Conservation (phyloP, 2,113 vertebrate species). For the Oreocharis arfaki region DNA sequence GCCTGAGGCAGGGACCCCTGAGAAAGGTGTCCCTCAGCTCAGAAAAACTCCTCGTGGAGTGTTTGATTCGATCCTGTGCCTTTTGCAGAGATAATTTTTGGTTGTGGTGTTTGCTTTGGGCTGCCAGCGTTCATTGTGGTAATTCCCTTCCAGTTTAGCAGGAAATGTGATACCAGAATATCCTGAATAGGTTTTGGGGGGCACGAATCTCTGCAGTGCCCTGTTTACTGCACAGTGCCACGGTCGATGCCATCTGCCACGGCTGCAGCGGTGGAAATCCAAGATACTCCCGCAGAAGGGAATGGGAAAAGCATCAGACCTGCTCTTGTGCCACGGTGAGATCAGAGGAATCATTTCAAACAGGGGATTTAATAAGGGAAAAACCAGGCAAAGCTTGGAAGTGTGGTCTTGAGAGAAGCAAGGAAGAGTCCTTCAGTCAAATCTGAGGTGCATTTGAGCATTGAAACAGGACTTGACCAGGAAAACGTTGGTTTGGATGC, state of each 20-base stretch:
- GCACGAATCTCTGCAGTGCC: neutral
- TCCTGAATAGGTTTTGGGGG: neutral
- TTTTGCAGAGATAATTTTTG: neutral
- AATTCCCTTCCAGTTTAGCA: neutral
- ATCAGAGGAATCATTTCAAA: neutral
- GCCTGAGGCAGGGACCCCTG: neutral
- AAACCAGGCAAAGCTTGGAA: neutral
- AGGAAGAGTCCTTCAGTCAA: neutral
- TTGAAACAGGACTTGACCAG: neutral
- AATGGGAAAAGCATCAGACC: neutral
- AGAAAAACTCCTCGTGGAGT: neutral
- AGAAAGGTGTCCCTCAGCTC: neutral
- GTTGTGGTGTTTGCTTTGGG: neutral
- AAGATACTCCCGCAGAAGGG: neutral
- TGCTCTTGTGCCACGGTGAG: neutral
- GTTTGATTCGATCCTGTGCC: neutral
- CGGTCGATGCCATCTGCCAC: fast-evolving
- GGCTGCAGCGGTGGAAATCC: neutral
- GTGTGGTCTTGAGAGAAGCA: neutral
- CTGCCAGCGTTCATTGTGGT: neutral
- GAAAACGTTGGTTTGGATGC: neutral
- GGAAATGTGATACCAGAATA: neutral
- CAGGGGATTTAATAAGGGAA: neutral
- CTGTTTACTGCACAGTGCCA: neutral
- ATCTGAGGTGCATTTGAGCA: neutral